Evolutionary conservation across 2,113 vertebrate species (phyloP), one percentile per base, ranked within the genome.

Genomic region (Mobula hypostoma): DNA sequence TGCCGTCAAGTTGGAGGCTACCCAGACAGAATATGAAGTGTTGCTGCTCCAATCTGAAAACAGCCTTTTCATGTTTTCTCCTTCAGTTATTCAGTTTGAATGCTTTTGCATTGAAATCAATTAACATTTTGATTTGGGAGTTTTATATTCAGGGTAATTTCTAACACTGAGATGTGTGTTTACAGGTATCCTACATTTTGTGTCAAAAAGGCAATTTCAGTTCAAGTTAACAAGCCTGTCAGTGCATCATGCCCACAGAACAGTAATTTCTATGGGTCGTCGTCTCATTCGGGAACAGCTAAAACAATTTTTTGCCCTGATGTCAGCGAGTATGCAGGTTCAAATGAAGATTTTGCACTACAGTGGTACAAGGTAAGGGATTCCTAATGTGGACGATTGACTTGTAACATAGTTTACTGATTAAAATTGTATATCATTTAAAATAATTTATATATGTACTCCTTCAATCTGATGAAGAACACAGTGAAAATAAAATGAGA

Each of bases 341-440:
- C 96, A 94, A 95, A 97, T 24, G 94, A 95, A 21, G 94, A 95
- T 0, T 95, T 95, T 83, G 92, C 95, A 94, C 66, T 98, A 94
- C 94, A 95, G 7, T 99, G 98, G 98, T 97, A 96, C 96, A 98
- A 97, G 97, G 98, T 99, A 97, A 70, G 82, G 36, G 40, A 74
- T 91, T 6, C 27, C 8, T 90, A 32, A 19, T 21, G 15, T 66
- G 6, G 24, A 5, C 12, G 2, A 56, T 87, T 29, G 12, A 15
- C 29, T 11, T 14, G 12, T 88, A n/a, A 15, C 1, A 85, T 12
- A 61, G 24, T 87, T 58, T 61, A 61, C 83, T 87, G 83, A n/a
- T 87, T 61, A 5, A 90, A 90, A 63, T 66, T 32, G 19, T 32
- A 7, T n/a, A n/a, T 90, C 14, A 90, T 61, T n/a, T 63, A 88